Conservation (phyloP, 2,797 vertebrate genomes). For the Balearica regulorum region DNA sequence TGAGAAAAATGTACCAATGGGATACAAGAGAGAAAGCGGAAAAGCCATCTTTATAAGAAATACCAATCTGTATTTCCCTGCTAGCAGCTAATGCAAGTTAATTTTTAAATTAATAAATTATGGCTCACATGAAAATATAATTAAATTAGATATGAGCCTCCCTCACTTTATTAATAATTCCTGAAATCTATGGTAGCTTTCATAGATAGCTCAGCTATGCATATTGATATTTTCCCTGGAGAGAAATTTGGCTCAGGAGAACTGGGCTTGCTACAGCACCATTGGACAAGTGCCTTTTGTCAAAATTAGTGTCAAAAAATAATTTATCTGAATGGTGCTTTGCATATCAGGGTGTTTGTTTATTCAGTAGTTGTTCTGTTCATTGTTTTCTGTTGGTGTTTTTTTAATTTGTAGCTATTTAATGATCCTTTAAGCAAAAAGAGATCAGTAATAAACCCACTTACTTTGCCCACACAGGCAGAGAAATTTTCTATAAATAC, state of each 20-base stretch:
- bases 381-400: no score
- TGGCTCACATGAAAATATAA: not conserved
- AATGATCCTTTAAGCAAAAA: not conserved
- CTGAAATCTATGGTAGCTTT: not conserved
- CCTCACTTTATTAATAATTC: not conserved
- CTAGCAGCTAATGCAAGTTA: not conserved
- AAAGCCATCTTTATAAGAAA: not conserved
- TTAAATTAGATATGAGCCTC: not conserved
- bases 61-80: not conserved
- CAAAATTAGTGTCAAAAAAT: slow-evolving; percentile 33
- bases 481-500: not conserved
- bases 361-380: not conserved
- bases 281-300: not conserved
- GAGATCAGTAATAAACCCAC: not conserved
- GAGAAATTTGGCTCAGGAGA: not conserved
- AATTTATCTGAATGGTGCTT: not conserved
- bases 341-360: not conserved
- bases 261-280: not conserved
- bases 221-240: not conserved
- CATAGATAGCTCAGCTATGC: not conserved
- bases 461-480: not conserved
- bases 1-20: not conserved
- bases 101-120: slow-evolving; percentile 3
- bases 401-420: not conserved
- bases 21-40: not conserved